Conservation (phyloP, 1,140 invertebrate genomes). For the Hyles vespertilio region DNA sequence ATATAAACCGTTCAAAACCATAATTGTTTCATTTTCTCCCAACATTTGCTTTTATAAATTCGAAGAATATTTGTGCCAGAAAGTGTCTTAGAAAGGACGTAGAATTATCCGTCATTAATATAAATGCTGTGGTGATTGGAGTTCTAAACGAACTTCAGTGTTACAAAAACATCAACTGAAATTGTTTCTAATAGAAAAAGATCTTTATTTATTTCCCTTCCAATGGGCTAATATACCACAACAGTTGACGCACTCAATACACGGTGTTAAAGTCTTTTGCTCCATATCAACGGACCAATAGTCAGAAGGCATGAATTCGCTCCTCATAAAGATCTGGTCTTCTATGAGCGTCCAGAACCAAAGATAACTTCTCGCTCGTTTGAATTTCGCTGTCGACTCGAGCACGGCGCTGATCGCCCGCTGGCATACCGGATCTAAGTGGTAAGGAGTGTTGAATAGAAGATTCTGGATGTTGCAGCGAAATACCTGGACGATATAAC, state of each 20-base stretch:
- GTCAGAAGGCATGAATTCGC: constrained; percentile 35
- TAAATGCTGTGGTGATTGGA: too few species aligned
- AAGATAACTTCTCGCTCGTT: constrained; percentile 36
- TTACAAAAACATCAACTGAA: too few species aligned
- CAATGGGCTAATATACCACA: constrained; percentile 18
- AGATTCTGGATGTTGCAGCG: constrained; percentile 56
- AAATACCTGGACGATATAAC: constrained; percentile 40
- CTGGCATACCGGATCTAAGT: constrained; percentile 40
- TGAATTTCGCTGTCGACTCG: constrained; percentile 33
- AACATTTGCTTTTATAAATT: too few species aligned
- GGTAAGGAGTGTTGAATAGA: constrained; percentile 37
- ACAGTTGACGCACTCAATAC: constrained; percentile 19
- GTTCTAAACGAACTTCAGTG: too few species aligned
- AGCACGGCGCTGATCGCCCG: constrained; percentile 43
- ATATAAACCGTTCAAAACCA: constrained; percentile 49
- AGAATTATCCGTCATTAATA: too few species aligned
- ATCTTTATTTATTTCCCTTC: neutral
- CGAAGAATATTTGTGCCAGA: too few species aligned
- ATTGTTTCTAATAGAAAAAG: neutral
- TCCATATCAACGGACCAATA: constrained; percentile 25
- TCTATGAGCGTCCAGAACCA: constrained; percentile 48
- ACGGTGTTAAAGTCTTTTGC: constrained; percentile 2
- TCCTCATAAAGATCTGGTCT: constrained; percentile 35
- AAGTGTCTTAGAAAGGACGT: too few species aligned
- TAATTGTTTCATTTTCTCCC: constrained; percentile 28